Base-by-base conservation (phyloP, 2,113 vertebrate species). In the Barbus barbus region DNA sequence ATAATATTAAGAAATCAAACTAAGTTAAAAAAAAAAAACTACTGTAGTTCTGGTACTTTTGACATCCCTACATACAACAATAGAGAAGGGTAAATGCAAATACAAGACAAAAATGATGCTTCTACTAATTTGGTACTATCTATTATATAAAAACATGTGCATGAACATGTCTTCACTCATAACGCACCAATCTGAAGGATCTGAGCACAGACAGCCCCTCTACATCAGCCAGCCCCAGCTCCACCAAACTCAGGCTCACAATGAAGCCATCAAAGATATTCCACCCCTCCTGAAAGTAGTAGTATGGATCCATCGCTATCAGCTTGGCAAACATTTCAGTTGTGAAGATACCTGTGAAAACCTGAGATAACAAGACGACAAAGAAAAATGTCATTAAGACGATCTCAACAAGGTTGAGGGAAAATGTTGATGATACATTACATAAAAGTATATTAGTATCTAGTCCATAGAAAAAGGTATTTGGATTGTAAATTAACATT, bases 231-330 rank as follows among this genome's bases (percentile, higher is more conserved):
- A 99, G 94, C 24, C 95, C 90, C 91, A 99, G 91, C 74, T 99
- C 98, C 93, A 99, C 96, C 83, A 99, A 96, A 94, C 98, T 99
- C 91, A 99, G 95, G 78, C 96, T 97, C 84, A 99, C 98, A 67
- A 99, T 99, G 90, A 99, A 98, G 67, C 97, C 96, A 84, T 99
- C 98, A 90, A 99, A 99, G 91, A 98, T 98, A 93, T 99, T 99
- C 98, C 98, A 99, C 83, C 98, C 97, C 90, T 96, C 98, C 88
- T 99, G 98, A 89, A 99, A 99, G 91, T 99, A 99, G 92, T 99
- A 99, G 92, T 99, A 99, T 5, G 98, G 98, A 90, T 99, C 97
- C 98, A 99, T 98, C 58, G 98, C 98, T 56, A 99, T 90, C 78
- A 99, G 94, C 90, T 99, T 99, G 87, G 97, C 95, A 90, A 99